Evolutionary conservation across 2,888 invertebrate species (phyloP), one percentile per base, ranked within the genome.

Genomic region (Lordiphosa andalusiaca): DNA sequence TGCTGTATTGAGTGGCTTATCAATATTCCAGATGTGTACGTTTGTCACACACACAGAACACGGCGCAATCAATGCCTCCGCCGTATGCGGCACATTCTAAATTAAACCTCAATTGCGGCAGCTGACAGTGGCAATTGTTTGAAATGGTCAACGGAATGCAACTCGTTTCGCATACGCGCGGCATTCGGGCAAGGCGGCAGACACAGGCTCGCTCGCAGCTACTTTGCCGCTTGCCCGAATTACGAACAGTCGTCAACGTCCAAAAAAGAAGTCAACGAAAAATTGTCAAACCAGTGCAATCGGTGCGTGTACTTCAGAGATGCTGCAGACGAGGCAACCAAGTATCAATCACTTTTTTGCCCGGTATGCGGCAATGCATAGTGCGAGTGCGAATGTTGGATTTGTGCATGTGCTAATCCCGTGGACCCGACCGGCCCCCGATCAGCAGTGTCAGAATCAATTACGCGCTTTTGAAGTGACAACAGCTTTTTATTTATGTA

Each of bases 101-200:
- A 86, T 84, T 75, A 83, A 86, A 84, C 75, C 53, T 56, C 81
- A 75, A 77, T 75, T 77, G 72, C 49, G 60, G 56, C 55, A 62
- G 62, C 56, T 59, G 72, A 67, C 71, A 69, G 64, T 73, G 80
- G 57, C 67, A 71, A 76, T 78, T 74, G 69, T 75, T 80, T 64
- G 80, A 87, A 88, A 87, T 88, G 87, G 87, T 86, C 88, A 87
- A 78, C 63, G 88, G 87, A 88, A 87, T 87, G 86, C 76, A 84
- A 85, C 86, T 84, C 69, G 87, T 87, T 87, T 87, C 70, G 65
- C 68, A 70, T 74, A 58, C 61, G 64, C 47, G 55, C 62, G 56
- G 61, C 60, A 71, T 39, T 56, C 44, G 38, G 71, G 71, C 25
- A 25, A 25, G 25, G 25, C 25, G 25, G 25, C 49, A 69, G 69